phyloP scores from a whole-genome alignment of 2,888 invertebrate genomes.

The Dryadula phaetusa region DNA sequence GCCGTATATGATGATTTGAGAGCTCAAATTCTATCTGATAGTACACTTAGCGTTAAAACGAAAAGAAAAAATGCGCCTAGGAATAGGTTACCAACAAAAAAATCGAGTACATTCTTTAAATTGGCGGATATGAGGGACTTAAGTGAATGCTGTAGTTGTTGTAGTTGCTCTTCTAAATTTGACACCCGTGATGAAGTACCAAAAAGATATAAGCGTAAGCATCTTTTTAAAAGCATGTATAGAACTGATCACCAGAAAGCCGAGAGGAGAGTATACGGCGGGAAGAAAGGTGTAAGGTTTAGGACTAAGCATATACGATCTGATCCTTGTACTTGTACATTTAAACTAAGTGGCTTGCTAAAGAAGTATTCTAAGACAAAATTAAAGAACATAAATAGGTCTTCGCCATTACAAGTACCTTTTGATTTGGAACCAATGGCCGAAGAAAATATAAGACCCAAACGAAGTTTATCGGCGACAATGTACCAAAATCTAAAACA shows the following conservation, averaged over 20 bases:
- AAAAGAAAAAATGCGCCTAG: constrained; percentile 49
- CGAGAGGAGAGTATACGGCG: constrained; percentile 43
- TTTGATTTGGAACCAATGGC: constrained; percentile 32
- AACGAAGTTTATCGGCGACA: constrained; percentile 47
- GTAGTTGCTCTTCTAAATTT: constrained; percentile 55
- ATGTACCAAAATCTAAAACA: constrained; percentile 50
- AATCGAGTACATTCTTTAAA: constrained; percentile 52
- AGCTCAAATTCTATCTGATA: constrained; percentile 57
- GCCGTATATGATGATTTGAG: constrained; percentile 64
- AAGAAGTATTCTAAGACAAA: constrained; percentile 49
- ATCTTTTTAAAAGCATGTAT: constrained; percentile 38
- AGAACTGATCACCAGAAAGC: constrained; percentile 39
- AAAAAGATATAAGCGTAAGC: constrained; percentile 47
- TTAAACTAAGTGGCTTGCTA: constrained; percentile 50
- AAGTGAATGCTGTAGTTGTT: constrained; percentile 63
- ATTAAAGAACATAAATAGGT: constrained; percentile 44
- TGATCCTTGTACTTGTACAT: constrained; percentile 63
- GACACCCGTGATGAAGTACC: constrained; percentile 37
- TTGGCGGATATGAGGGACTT: constrained; percentile 59
- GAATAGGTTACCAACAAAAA: constrained; percentile 41
- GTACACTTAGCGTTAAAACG: constrained; percentile 51
- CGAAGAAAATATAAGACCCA: constrained; percentile 33
- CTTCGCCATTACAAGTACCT: constrained; percentile 29
- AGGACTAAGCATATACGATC: constrained; percentile 60
- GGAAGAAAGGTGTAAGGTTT: constrained; percentile 47